phyloP scores from a whole-genome alignment of 2,888 invertebrate genomes.

The Microctonus hyperodae region DNA sequence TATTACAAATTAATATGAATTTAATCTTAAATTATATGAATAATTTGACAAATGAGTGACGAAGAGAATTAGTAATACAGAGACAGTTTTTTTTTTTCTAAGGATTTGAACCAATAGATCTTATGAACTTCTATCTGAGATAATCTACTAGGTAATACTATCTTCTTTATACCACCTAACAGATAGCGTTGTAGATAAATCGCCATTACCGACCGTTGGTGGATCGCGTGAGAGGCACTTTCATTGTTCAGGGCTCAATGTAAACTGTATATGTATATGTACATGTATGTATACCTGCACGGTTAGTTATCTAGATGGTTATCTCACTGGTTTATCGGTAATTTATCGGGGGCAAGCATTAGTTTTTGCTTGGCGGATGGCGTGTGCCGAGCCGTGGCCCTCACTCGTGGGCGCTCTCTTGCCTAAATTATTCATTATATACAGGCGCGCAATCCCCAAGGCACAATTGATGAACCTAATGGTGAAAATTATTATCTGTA shows the following conservation, averaged over 20 bases:
- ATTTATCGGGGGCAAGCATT: slow-evolving; percentile 63
- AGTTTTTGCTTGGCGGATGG: slow-evolving; percentile 61
- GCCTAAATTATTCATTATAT: slow-evolving; percentile 61
- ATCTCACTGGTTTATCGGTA: slow-evolving; percentile 61
- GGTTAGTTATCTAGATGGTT: slow-evolving; percentile 60
- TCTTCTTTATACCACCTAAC: background rate
- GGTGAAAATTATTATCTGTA: background rate
- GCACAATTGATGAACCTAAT: background rate
- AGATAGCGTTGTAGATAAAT: slow-evolving; percentile 35
- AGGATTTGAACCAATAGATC: background rate
- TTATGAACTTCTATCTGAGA: background rate
- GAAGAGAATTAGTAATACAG: background rate
- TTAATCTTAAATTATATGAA: background rate
- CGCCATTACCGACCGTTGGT: slow-evolving; percentile 22
- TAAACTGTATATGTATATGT: slow-evolving; percentile 33
- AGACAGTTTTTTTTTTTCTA: background rate
- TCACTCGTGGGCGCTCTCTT: slow-evolving; percentile 39
- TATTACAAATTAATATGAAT: background rate
- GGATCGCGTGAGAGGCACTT: slow-evolving; percentile 27
- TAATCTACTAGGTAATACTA: background rate
- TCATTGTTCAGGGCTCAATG: slow-evolving; percentile 10
- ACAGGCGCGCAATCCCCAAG: slow-evolving; percentile 48
- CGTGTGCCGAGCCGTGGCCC: slow-evolving; percentile 52
- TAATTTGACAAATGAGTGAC: background rate
- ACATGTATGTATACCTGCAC: slow-evolving; percentile 40